Base-by-base conservation (phyloP, 35 echinoderm and acorn worm species). In the Acanthaster planci region DNA sequence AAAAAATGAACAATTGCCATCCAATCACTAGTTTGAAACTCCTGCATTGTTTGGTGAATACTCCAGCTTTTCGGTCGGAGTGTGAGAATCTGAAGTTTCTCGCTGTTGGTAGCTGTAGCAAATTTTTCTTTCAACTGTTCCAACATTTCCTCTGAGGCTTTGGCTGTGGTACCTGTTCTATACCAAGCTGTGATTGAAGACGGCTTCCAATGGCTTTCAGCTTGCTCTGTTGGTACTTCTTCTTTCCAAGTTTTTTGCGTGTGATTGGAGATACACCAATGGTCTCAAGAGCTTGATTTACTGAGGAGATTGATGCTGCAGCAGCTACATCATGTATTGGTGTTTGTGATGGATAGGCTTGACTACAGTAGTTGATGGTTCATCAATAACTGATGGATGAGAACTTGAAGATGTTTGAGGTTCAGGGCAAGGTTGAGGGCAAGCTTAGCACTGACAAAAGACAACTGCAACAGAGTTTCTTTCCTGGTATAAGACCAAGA, bases 81-180 rank as follows among this genome's bases (percentile, higher is more conserved):
- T 54, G 52, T 54, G 52, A 54, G 52, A 54, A 54, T 54, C 52
- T 54, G 52, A 54, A 54, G 52, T 19, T 54, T 54, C 52, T 54
- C 52, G 52, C 52, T 54, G 52, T 54, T 54, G 8, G 52, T 54
- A 54, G 52, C 52, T 9, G 52, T 54, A 19, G 19, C 52, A 54
- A 54, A 54, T 54, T 54, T 54, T 54, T 54, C 52, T 54, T 54
- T 54, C 52, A 54, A 54, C 19, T 54, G 52, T 54, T 54, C 52
- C 52, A 54, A 54, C 8, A 9, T 54, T 54, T 54, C 52, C 8
- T 54, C 52, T 8, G 52, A 54, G 19, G 52, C 19, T 54, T 8
- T 9, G 52, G 52, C 19, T 54, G 52, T 8, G 52, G 52, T 9
- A 54, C 19, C 19, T 54, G 52, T 54, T 54, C 8, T 9, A 54